These are phyloP conservation scores for Colaptes auratus DNA, from an alignment of 2,113 vertebrate genomes.

Conservation along the genomic window DNA sequence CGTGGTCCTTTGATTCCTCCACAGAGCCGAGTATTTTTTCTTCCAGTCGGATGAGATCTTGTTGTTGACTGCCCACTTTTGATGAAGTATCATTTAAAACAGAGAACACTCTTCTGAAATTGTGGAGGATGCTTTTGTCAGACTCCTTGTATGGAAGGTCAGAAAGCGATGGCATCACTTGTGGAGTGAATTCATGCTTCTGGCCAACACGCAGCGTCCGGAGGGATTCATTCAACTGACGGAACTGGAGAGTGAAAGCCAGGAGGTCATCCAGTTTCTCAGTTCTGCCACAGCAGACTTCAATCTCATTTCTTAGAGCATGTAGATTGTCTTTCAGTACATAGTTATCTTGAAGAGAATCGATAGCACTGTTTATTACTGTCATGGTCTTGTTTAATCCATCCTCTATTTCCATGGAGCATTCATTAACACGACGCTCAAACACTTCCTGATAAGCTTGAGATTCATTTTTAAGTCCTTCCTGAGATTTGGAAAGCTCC, in stretches of 20 bases:
- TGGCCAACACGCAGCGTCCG: constrained; percentile 31
- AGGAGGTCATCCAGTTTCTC: constrained; percentile 68
- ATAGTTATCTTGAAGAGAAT: constrained; percentile 80
- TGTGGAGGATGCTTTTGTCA: background rate
- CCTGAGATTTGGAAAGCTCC: constrained; percentile 67
- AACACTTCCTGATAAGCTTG: constrained; percentile 56
- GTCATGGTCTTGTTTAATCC: constrained; percentile 82
- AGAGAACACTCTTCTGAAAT: constrained; percentile 59
- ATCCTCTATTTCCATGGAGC: constrained; percentile 77
- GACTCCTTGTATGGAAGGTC: background rate
- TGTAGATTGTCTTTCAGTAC: constrained; percentile 49
- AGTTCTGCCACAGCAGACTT: constrained; percentile 45
- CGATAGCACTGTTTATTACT: constrained; percentile 78
- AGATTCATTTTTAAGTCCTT: constrained; percentile 71
- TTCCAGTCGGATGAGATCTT: constrained; percentile 52
- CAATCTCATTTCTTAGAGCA: constrained; percentile 26
- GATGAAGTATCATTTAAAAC: constrained; percentile 63
- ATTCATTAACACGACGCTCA: constrained; percentile 68
- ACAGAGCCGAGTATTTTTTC: constrained; percentile 43
- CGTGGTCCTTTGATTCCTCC: constrained; percentile 46
- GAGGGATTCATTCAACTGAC: constrained; percentile 75
- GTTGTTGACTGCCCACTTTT: constrained; percentile 54
- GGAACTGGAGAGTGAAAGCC: constrained; percentile 66
- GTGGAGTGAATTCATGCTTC: constrained; percentile 27
- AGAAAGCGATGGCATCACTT: constrained; percentile 24